Percentiles rank a stretch among this genome's conserved stretches.
Evolutionary conservation across 2,888 invertebrate species (phyloP).

Genomic region (Cephus sareptanus): DNA sequence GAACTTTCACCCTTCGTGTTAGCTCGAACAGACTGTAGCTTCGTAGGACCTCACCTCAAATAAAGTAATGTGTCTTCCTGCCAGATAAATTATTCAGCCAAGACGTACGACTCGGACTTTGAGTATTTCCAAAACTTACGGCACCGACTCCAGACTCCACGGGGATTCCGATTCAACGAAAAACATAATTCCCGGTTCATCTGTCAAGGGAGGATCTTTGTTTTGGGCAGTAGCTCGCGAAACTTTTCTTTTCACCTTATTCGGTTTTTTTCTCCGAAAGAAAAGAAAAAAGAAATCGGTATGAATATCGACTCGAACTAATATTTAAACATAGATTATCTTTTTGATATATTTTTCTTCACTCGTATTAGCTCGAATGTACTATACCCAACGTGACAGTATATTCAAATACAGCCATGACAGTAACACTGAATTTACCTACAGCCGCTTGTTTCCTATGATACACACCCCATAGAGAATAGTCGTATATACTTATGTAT

Average conservation of each 20-base stretch:
- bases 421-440: neutral
- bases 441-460: neutral
- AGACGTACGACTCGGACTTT: slow-evolving; percentile 17
- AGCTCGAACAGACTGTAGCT: neutral
- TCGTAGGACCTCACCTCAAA: slow-evolving; percentile 2
- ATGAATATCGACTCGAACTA: neutral
- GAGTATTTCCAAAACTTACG: neutral
- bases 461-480: neutral
- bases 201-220: neutral
- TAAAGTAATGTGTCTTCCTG: slow-evolving; percentile 5
- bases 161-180: neutral
- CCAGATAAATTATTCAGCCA: slow-evolving; percentile 26
- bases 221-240: neutral
- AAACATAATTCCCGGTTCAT: neutral
- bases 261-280: neutral
- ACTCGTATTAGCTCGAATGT: neutral
- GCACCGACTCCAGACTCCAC: neutral
- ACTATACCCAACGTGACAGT: neutral
- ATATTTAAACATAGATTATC: neutral
- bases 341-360: neutral
- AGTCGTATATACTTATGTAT: neutral
- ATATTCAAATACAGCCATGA: neutral
- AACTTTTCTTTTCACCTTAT: neutral
- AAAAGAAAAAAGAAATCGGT: neutral
- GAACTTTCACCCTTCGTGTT: neutral